A percentile compares a stretch with the other conserved stretches of the same genome.
Conservation (phyloP, 2,113 vertebrate species). For the Amblyornis subalaris region DNA sequence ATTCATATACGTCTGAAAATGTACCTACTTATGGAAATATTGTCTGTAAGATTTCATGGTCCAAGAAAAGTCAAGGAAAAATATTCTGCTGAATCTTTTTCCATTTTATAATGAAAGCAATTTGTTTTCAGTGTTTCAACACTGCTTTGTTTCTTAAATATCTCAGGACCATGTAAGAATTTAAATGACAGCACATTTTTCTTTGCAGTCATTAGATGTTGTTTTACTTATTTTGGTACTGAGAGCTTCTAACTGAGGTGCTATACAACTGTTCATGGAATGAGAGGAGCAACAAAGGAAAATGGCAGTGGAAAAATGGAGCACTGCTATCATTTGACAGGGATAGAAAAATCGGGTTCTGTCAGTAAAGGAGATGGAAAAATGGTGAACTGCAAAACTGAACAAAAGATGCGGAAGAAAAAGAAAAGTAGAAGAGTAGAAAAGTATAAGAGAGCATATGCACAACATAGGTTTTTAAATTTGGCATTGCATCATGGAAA, state of each 20-base stretch:
- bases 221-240: not conserved
- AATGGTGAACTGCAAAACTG: not conserved
- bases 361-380: not conserved
- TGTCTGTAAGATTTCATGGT: not conserved
- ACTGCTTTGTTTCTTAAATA: not conserved
- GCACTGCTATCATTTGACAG: not conserved
- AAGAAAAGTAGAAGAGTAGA: not conserved
- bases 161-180: not conserved
- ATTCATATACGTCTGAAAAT: not conserved
- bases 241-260: not conserved
- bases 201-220: not conserved
- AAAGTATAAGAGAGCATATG: not conserved
- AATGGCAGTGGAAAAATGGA: not conserved
- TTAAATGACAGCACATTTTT: not conserved
- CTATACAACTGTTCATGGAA: not conserved
- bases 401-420: not conserved
- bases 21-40: not conserved
- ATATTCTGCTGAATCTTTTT: not conserved
- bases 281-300: not conserved
- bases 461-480: not conserved
- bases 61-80: not conserved
- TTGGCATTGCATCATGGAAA: not conserved
- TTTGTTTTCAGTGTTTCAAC: not conserved
- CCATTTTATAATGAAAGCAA: not conserved
- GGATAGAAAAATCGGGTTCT: not conserved